Conservation (phyloP, 2,113 vertebrate genomes). For the Tychaedon coryphoeus region DNA sequence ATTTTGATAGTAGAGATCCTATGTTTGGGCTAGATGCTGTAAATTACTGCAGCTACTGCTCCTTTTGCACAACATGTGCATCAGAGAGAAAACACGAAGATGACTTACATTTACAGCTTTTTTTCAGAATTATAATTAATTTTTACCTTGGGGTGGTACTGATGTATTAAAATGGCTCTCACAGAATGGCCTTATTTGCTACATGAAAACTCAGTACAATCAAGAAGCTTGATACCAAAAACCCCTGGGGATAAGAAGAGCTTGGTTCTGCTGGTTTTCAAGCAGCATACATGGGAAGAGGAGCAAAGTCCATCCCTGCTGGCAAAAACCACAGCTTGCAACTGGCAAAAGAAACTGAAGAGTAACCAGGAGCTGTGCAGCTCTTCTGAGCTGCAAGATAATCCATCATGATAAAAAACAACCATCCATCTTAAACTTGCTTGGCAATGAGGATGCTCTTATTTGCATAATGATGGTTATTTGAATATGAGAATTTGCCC, state of each 20-base stretch:
- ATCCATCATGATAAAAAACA: conserved; percentile 64
- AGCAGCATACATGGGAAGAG: not conserved
- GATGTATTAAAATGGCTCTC: not conserved
- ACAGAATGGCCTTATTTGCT: not conserved
- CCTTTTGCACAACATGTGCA: not conserved
- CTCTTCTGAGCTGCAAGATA: not conserved
- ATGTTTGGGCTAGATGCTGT: not conserved
- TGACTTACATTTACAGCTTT: not conserved
- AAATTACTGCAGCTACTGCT: not conserved
- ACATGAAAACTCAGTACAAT: not conserved
- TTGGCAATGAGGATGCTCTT: conserved; percentile 32
- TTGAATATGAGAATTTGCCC: conserved; percentile 67
- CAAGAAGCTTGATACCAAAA: not conserved
- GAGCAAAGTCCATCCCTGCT: not conserved
- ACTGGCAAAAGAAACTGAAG: not conserved
- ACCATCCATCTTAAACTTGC: conserved; percentile 59
- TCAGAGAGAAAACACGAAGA: not conserved
- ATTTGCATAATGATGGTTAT: conserved; percentile 74
- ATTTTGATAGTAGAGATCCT: not conserved
- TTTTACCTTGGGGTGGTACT: not conserved
- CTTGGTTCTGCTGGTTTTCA: not conserved
- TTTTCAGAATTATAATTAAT: not conserved
- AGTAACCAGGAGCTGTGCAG: not conserved
- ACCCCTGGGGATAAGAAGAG: not conserved
- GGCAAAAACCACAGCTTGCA: not conserved